Percentiles rank a stretch among this genome's conserved stretches.
Conservation (phyloP, 2,113 vertebrate genomes). For the Xyrauchen texanus region DNA sequence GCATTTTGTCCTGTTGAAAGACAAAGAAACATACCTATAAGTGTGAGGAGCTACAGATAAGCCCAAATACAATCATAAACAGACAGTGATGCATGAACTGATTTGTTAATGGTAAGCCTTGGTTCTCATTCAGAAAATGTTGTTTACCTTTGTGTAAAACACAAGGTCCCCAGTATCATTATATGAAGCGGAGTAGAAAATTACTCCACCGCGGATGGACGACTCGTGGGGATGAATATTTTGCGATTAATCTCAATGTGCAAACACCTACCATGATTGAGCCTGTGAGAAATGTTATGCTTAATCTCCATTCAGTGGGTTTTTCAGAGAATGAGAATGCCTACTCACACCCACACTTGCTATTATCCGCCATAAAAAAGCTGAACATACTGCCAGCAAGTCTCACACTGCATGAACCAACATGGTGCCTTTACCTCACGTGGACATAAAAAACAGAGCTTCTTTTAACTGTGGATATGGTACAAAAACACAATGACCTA, state of each 20-base stretch:
- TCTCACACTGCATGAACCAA: background rate
- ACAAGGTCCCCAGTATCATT: slow-evolving; percentile 46
- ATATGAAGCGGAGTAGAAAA: slow-evolving; percentile 49
- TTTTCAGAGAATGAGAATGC: slow-evolving; percentile 13
- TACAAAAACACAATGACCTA: slow-evolving; percentile 31
- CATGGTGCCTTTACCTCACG: slow-evolving; percentile 26
- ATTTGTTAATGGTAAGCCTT: background rate
- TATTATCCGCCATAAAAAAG: slow-evolving; percentile 30
- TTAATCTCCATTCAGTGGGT: background rate
- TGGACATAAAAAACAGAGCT: slow-evolving; percentile 32
- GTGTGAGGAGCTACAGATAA: background rate
- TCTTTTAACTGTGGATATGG: slow-evolving; percentile 32
- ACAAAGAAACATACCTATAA: slow-evolving; percentile 13
- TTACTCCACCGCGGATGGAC: slow-evolving; percentile 30
- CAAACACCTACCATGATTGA: slow-evolving; percentile 35
- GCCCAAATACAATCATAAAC: slow-evolving; percentile 8
- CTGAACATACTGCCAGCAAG: background rate
- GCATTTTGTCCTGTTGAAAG: slow-evolving; percentile 84
- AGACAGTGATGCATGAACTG: slow-evolving; percentile 8
- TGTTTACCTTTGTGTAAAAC: slow-evolving; percentile 46
- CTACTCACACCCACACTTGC: background rate
- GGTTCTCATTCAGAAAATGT: slow-evolving; percentile 4
- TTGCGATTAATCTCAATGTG: slow-evolving; percentile 40
- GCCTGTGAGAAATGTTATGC: background rate
- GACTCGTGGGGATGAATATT: slow-evolving; percentile 15